phyloP scores from a whole-genome alignment of 2,113 vertebrate genomes.

The Podiceps cristatus region DNA sequence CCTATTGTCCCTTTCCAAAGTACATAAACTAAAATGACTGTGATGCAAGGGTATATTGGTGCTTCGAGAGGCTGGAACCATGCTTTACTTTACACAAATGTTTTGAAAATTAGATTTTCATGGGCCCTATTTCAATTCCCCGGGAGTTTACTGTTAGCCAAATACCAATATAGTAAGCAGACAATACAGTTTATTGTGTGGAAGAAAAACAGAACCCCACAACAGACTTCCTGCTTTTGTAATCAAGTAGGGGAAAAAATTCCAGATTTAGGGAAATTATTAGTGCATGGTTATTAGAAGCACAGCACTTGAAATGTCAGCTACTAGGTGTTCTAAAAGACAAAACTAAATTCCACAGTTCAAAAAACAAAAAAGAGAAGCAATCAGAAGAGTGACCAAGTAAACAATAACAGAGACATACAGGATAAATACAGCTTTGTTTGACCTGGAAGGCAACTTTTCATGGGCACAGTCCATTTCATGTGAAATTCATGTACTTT shows the following conservation, averaged over 20 bases:
- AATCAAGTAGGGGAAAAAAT: constrained; percentile 59
- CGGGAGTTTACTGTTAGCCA: constrained; percentile 75
- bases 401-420: not conserved
- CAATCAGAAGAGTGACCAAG: not conserved
- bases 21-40: not conserved
- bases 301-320: constrained; percentile 49
- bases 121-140: constrained; percentile 75
- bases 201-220: constrained; percentile 80
- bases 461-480: not conserved
- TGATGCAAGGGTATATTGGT: not conserved
- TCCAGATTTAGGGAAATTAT: constrained; percentile 67
- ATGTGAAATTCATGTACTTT: not conserved
- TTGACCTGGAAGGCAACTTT: not conserved
- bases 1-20: not conserved
- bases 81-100: constrained; percentile 75
- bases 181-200: constrained; percentile 78
- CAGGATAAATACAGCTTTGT: not conserved
- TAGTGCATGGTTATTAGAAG: constrained; percentile 68
- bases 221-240: constrained; percentile 82
- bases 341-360: not conserved
- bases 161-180: constrained; percentile 76
- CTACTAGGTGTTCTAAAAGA: not conserved
- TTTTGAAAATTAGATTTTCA: constrained; percentile 78
- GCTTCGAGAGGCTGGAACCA: constrained; percentile 9
- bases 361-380: not conserved